A percentile compares a stretch with the other conserved stretches of the same genome.
These are phyloP conservation scores for Mustela nigripes DNA, from an alignment of 2,113 vertebrate genomes.

Conservation along the genomic window DNA sequence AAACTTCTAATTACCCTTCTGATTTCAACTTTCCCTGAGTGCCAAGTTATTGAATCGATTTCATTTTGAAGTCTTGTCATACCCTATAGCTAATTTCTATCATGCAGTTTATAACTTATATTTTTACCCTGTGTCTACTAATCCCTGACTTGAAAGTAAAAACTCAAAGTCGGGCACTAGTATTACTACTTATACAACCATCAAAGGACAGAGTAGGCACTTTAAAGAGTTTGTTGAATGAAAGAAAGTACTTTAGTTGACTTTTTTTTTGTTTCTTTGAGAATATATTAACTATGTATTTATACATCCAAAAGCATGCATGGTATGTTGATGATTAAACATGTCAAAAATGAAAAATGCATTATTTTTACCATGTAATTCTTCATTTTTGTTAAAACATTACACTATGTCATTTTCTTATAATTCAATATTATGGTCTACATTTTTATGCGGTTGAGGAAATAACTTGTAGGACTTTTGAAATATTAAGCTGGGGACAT, in stretches of 20 bases:
- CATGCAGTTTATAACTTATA: neutral
- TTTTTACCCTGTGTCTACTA: neutral
- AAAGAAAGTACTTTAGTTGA: neutral
- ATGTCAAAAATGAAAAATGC: neutral
- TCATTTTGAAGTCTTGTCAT: neutral
- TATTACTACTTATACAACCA: neutral
- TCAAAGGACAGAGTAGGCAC: neutral
- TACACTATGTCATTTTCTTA: neutral
- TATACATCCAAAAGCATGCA: neutral
- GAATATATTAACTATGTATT: neutral
- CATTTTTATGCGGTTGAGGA: neutral
- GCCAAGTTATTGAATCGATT: neutral
- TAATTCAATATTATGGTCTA: neutral
- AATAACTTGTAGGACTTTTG: neutral
- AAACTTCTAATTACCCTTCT: neutral
- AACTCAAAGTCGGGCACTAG: neutral
- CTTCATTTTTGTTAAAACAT: conserved; percentile 14
- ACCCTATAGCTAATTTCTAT: neutral
- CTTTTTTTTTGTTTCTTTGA: neutral
- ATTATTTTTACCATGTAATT: neutral
- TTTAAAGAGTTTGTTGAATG: neutral
- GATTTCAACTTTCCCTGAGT: neutral
- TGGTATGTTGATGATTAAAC: neutral
- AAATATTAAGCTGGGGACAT: conserved; percentile 45
- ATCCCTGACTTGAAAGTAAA: neutral